phyloP scores from a whole-genome alignment of 2,888 invertebrate species.

The Anticlea derivata region DNA sequence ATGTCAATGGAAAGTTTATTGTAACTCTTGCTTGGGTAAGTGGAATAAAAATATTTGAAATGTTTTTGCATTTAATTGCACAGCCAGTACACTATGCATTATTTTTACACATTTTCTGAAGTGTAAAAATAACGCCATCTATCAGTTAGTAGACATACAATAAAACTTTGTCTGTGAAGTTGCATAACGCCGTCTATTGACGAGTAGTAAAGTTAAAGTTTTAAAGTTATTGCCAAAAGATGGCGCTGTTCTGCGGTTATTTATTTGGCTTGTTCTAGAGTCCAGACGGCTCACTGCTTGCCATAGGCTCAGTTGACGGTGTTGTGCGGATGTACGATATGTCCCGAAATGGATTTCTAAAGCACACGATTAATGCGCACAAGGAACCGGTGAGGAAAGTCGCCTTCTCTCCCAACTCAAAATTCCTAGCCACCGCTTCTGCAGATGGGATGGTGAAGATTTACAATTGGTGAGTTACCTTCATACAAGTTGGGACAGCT shows the following conservation, averaged over 20 bases:
- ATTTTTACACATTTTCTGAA: too few relatives aligned
- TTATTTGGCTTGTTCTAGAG: conserved; percentile 85
- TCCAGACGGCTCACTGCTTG: conserved; percentile 95
- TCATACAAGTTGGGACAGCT: too few relatives aligned
- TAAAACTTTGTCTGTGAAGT: not conserved
- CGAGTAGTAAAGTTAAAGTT: not conserved
- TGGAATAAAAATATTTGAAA: conserved; percentile 32
- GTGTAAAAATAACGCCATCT: not conserved
- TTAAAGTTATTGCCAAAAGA: not conserved
- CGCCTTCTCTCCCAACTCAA: conserved; percentile 96
- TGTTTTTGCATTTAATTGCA: too few relatives aligned
- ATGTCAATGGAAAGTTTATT: conserved; percentile 90
- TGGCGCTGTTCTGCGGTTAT: not conserved
- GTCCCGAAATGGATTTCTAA: conserved; percentile 88
- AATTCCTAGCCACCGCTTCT: conserved; percentile 94
- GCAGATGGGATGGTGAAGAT: conserved; percentile 97
- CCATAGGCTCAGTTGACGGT: conserved; percentile 96
- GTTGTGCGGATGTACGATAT: conserved; percentile 97
- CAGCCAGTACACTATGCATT: too few relatives aligned
- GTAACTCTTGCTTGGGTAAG: conserved; percentile 96
- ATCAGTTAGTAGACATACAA: too few relatives aligned
- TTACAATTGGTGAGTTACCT: conserved; percentile 96
- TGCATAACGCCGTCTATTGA: not conserved
- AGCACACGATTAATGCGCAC: conserved; percentile 96
- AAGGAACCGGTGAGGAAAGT: conserved; percentile 95